Conservation (phyloP, 2,888 invertebrate species). For the Nezara viridula region DNA sequence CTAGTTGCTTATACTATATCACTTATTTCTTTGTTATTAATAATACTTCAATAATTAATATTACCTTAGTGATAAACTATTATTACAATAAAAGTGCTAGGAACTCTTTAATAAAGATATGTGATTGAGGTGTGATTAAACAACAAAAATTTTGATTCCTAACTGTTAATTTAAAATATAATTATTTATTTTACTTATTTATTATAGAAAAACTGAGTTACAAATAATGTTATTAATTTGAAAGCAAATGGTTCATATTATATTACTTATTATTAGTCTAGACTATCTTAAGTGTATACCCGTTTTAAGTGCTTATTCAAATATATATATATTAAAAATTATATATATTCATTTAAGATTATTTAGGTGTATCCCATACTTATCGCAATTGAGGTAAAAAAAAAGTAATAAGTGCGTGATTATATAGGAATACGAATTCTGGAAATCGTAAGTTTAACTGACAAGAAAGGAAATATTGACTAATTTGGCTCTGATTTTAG, state of each 20-base stretch:
- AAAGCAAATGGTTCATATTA: background rate
- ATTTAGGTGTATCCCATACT: background rate
- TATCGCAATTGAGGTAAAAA: background rate
- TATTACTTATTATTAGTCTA: background rate
- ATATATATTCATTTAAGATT: background rate
- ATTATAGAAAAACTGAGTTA: background rate
- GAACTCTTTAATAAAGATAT: background rate
- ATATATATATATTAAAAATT: background rate
- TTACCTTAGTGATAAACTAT: background rate
- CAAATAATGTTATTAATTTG: background rate
- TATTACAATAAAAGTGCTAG: background rate
- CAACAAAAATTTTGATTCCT: background rate
- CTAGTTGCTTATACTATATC: background rate
- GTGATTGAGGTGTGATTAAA: background rate
- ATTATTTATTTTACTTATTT: background rate
- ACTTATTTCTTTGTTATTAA: slow-evolving; percentile 22
- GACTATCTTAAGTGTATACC: slow-evolving; percentile 43
- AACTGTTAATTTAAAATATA: background rate
- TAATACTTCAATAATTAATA: background rate
- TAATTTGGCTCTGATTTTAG: too few species aligned
- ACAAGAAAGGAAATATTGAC: too few species aligned
- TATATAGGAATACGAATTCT: too few species aligned
- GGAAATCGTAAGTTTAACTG: too few species aligned
- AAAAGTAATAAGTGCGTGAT: background rate
- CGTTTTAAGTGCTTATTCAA: slow-evolving; percentile 47